Evolutionary conservation across 1,140 invertebrate species (phyloP), one percentile per base, ranked within the genome.

Genomic region (Caerostris darwini): DNA sequence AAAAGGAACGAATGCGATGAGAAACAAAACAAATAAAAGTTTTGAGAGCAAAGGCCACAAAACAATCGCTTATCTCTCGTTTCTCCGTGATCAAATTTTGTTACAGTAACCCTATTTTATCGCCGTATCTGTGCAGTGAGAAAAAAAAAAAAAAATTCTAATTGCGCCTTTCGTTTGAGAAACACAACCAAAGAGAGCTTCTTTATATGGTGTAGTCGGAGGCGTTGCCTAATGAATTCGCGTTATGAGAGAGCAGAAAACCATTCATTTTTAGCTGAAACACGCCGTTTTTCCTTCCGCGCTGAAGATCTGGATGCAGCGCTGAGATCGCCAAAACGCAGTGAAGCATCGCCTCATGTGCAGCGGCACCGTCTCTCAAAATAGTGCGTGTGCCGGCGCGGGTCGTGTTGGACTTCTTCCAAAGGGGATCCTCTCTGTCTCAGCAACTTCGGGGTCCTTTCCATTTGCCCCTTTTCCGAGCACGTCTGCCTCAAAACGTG

Each of bases 401-500:
- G 57, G 17, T 85, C 54, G 57, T 53, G 53, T 93, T 93, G 92
- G 92, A 88, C 54, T 12, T 19, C 56, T 10, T 93, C 92, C 92
- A 93, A 89, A 58, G 67, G 71, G 61, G 69, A 93, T 67, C 85
- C 82, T 82, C 85, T 59, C 50, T 93, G 82, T 81, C 92, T 93
- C 92, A 93, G 92, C 92, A 93, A 61, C 82, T 88, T 89, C 86
- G 92, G 64, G 92, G 83, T 87, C 92, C 58, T 93, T 93, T 93
- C 83, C 91, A 58, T 92, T 92, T 92, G 81, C 77, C 91, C 82
- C 91, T 81, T 86, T 92, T 86, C 61, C 71, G 64, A 19, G 34
- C 34, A 5, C 59, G 8, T 67, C 50, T n/a, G 12, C 53, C 61
- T 61, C 87, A 69, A 86, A 89, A 69, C 59, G 50, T 67, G 64